Conservation (phyloP, 2,888 invertebrate species). For the Chrysolina oricalcia region DNA sequence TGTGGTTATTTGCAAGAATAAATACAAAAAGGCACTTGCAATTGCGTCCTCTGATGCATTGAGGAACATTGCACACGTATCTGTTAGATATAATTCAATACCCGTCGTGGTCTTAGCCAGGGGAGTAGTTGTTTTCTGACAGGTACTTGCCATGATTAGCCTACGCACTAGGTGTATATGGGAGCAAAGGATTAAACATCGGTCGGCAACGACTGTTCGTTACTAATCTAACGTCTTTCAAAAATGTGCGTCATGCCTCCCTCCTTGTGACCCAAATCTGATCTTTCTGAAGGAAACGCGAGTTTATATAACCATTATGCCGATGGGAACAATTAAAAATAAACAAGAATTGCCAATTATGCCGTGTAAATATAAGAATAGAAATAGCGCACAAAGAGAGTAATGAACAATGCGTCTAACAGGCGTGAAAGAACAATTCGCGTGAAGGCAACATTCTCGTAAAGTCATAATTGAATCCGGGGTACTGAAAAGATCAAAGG, state of each 20-base stretch:
- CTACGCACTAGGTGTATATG: too few relatives aligned
- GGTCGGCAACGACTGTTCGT: too few relatives aligned
- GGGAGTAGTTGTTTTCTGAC: too few relatives aligned
- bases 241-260: background rate
- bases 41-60: too few relatives aligned
- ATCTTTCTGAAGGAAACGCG: background rate
- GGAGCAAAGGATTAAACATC: too few relatives aligned
- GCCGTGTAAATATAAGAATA: slow-evolving; percentile 38
- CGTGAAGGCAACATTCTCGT: slow-evolving; percentile 26
- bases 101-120: too few relatives aligned
- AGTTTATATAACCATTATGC: slow-evolving; percentile 8
- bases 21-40: too few relatives aligned
- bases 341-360: slow-evolving; percentile 39
- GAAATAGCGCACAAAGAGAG: slow-evolving; percentile 32
- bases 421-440: slow-evolving; percentile 22
- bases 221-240: too few relatives aligned
- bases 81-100: too few relatives aligned
- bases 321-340: slow-evolving; percentile 20
- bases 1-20: too few relatives aligned
- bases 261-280: background rate
- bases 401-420: slow-evolving; percentile 29
- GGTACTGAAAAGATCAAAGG: slow-evolving; percentile 28
- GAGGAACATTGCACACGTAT: too few relatives aligned
- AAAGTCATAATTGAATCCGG: slow-evolving; percentile 33
- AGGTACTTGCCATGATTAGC: too few relatives aligned